Percentiles rank a stretch among this genome's conserved stretches.
These are phyloP conservation scores for Drosophila gaucha DNA, from an alignment of 2,888 invertebrate genomes.

Conservation along the genomic window DNA sequence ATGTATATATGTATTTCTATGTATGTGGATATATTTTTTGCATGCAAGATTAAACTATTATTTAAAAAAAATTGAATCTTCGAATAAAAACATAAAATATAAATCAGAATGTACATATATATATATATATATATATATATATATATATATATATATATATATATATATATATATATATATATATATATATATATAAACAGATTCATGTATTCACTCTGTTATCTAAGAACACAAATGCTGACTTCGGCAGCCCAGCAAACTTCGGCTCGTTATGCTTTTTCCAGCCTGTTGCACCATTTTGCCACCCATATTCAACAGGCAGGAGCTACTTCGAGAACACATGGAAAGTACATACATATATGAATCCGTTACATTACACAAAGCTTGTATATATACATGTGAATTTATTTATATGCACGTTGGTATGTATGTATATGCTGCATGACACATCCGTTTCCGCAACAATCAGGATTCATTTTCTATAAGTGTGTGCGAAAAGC, in stretches of 20 bases:
- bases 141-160: no score
- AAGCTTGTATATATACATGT: background rate
- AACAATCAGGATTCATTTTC: conserved; percentile 54
- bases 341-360: background rate
- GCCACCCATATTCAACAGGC: conserved; percentile 79
- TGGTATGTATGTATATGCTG: conserved; percentile 17
- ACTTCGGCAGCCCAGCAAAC: conserved; percentile 1
- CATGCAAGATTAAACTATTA: background rate
- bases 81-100: background rate
- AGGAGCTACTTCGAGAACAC: conserved; percentile 47
- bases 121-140: background rate
- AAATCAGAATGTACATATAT: no score
- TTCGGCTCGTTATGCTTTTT: conserved; percentile 18
- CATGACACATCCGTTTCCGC: conserved; percentile 66
- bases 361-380: background rate
- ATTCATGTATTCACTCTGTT: conserved; percentile 3
- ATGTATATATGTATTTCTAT: no score
- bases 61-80: background rate
- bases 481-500: conserved; percentile 7
- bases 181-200: conserved; percentile 1
- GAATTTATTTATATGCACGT: conserved; percentile 1
- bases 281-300: conserved; percentile 59
- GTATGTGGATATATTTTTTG: background rate
- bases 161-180: background rate
- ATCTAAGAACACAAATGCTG: conserved; percentile 15